phyloP scores from a whole-genome alignment of 2,797 vertebrate species.

The Betta splendens region DNA sequence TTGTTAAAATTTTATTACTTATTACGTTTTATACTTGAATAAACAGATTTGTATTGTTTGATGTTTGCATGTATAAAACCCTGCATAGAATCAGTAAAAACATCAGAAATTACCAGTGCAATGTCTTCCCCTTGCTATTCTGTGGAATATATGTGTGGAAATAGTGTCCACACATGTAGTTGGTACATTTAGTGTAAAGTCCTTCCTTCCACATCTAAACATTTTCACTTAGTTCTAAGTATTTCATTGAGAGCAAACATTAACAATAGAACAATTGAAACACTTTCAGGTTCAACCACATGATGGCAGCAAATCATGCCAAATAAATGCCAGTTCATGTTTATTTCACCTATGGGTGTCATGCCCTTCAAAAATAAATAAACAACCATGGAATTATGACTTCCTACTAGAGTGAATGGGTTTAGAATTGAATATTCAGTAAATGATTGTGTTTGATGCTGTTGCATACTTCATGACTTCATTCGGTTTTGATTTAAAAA shows the following conservation, averaged over 20 bases:
- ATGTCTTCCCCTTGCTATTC: not conserved
- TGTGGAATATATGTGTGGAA: too few relatives aligned
- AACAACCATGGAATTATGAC: not conserved
- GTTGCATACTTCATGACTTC: not conserved
- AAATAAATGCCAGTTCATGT: not conserved
- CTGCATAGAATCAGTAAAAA: not conserved
- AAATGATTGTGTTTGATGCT: not conserved
- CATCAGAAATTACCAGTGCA: too few relatives aligned
- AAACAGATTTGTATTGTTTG: slow-evolving; percentile 14
- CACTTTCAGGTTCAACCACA: slow-evolving; percentile 38
- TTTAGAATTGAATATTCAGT: slow-evolving; percentile 5
- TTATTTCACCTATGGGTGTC: not conserved
- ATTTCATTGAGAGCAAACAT: too few relatives aligned
- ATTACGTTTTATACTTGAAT: slow-evolving; percentile 50
- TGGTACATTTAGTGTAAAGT: too few relatives aligned
- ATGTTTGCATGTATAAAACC: not conserved
- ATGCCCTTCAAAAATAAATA: slow-evolving; percentile 7
- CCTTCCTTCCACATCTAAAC: too few relatives aligned
- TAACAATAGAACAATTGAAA: too few relatives aligned
- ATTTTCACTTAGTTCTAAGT: too few relatives aligned
- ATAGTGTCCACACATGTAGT: too few relatives aligned
- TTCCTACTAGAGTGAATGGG: slow-evolving; percentile 2
- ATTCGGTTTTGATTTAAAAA: slow-evolving; percentile 4
- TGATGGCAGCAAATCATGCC: slow-evolving; percentile 54
- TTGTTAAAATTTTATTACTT: slow-evolving; percentile 34